Conservation (phyloP, 2,113 vertebrate genomes). For the Talpa occidentalis region DNA sequence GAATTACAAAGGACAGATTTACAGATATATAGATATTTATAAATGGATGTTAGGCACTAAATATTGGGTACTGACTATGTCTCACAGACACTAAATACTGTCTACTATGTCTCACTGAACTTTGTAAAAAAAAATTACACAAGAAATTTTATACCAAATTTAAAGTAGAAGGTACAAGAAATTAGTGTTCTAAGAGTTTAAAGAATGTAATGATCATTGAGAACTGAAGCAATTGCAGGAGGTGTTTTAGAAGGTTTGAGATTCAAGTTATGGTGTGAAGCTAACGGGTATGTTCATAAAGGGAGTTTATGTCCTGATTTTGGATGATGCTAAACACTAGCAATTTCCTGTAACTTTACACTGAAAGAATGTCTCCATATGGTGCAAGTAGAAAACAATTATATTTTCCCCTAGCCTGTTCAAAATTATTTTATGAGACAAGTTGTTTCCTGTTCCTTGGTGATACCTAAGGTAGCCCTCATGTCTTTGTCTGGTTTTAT, state of each 20-base stretch:
- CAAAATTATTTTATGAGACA: not conserved
- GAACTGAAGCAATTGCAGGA: not conserved
- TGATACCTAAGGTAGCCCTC: not conserved
- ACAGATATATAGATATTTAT: not conserved
- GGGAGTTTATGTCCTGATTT: not conserved
- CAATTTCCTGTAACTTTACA: not conserved
- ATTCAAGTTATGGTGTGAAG: not conserved
- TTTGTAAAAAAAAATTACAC: not conserved
- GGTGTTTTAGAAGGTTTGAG: not conserved
- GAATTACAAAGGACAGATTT: not conserved
- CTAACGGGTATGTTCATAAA: not conserved
- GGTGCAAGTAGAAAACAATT: not conserved
- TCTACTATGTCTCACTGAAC: not conserved
- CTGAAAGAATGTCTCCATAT: not conserved
- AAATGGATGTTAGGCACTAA: not conserved
- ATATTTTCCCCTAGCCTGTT: not conserved
- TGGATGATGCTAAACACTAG: not conserved
- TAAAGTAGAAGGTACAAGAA: not conserved
- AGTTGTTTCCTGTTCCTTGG: not conserved
- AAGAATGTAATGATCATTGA: not conserved
- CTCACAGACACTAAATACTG: not conserved
- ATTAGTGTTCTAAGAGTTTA: not conserved
- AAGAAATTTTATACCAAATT: not conserved
- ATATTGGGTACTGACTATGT: not conserved
- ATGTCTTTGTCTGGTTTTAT: not conserved